These are phyloP conservation scores for Otocyon megalotis DNA, from an alignment of 2,113 vertebrate genomes.

Conservation along the genomic window DNA sequence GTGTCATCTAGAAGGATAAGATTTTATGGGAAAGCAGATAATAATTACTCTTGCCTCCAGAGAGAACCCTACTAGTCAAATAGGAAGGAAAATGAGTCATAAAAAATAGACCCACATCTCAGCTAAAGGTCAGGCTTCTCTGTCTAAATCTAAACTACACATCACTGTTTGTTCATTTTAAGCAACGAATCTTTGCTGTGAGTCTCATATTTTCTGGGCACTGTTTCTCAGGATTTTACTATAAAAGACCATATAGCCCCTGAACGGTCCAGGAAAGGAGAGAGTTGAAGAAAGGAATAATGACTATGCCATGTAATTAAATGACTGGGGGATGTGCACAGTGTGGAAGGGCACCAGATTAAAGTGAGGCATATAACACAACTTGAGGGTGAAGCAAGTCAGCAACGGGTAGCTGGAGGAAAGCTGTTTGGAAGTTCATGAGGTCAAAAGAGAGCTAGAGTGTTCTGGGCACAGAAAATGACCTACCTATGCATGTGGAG, in stretches of 20 bases:
- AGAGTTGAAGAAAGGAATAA: background rate
- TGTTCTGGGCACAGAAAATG: background rate
- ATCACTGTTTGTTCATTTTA: conserved; percentile 49
- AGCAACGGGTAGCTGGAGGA: background rate
- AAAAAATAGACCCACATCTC: conserved; percentile 44
- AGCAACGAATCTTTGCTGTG: background rate
- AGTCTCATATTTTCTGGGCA: background rate
- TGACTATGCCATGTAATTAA: background rate
- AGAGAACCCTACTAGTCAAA: conserved; percentile 55
- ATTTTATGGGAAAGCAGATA: conserved; percentile 68
- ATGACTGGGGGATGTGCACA: background rate
- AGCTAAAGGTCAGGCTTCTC: conserved; percentile 37
- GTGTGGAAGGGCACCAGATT: background rate
- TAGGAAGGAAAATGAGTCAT: conserved; percentile 65
- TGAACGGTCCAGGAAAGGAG: background rate
- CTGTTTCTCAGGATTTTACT: background rate
- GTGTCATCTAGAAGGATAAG: conserved; percentile 50
- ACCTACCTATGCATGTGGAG: background rate
- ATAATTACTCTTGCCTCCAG: conserved; percentile 63
- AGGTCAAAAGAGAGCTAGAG: background rate
- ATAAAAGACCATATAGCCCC: background rate
- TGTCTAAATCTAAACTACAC: conserved; percentile 48
- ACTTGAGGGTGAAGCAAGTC: background rate
- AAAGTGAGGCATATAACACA: background rate
- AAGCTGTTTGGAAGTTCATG: background rate